Conservation (phyloP, 2,797 vertebrate species). For the Tiaroga cobitis region DNA sequence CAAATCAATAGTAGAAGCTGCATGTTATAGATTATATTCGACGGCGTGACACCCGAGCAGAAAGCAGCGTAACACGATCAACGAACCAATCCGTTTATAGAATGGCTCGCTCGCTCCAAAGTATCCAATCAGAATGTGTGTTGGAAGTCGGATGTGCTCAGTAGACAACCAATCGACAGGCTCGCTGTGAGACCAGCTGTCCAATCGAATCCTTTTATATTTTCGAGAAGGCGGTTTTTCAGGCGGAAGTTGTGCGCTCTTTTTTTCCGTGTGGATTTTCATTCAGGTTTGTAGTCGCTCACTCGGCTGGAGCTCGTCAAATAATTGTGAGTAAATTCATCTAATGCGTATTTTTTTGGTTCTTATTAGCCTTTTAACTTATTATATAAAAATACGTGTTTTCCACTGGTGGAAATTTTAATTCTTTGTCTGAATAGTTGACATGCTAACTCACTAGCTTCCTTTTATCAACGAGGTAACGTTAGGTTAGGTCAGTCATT, state of each 20-base stretch:
- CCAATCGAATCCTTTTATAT: not conserved
- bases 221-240: slow-evolving; percentile 17
- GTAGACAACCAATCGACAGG: not conserved
- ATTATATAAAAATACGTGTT: not conserved
- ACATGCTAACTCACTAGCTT: not conserved
- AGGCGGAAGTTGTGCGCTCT: not conserved
- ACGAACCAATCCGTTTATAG: slow-evolving; percentile 30
- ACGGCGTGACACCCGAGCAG: not conserved
- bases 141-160: not conserved
- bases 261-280: not conserved
- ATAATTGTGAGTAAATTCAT: not conserved
- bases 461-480: not conserved
- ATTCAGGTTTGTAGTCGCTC: not conserved
- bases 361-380: not conserved
- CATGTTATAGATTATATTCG: not conserved
- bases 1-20: not conserved
- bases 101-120: not conserved
- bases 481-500: not conserved
- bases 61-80: not conserved
- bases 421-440: too few relatives aligned
- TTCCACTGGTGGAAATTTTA: too few relatives aligned
- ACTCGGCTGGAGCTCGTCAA: not conserved
- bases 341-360: not conserved
- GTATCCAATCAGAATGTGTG: slow-evolving; percentile 30
- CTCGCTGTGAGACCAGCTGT: not conserved